Evolutionary conservation across 2,888 invertebrate genomes (phyloP).

Genomic region (Urechis unicinctus): DNA sequence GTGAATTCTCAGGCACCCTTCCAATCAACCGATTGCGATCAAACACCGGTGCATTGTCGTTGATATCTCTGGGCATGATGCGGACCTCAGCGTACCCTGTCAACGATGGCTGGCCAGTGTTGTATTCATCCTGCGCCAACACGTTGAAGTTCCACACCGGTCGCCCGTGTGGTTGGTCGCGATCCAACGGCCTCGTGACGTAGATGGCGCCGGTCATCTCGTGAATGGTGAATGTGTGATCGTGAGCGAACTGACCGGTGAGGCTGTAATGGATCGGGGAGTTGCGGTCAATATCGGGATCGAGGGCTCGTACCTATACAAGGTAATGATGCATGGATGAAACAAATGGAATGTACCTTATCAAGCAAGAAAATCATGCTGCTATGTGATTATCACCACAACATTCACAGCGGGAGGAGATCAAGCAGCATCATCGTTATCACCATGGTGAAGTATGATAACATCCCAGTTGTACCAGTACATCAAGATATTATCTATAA

Average conservation of each 20-base stretch:
- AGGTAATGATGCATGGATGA: too few species aligned
- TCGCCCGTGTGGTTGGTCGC: constrained; percentile 22
- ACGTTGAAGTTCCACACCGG: constrained; percentile 34
- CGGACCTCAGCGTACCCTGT: constrained; percentile 96
- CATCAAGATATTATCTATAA: too few species aligned
- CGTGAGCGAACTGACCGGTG: constrained; percentile 23
- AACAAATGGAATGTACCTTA: too few species aligned
- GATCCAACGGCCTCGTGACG: constrained; percentile 88
- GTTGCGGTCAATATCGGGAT: constrained; percentile 89
- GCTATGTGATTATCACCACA: too few species aligned
- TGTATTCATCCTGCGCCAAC: constrained; percentile 43
- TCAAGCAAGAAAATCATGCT: too few species aligned
- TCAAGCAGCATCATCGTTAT: too few species aligned
- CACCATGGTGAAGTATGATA: too few species aligned
- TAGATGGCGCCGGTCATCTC: constrained; percentile 97
- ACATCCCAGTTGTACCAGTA: too few species aligned
- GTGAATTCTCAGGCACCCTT: constrained; percentile 90
- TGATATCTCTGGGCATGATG: constrained; percentile 93
- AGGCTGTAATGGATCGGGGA: constrained; percentile 81
- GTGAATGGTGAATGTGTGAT: constrained; percentile 22
- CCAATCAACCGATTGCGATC: constrained; percentile 30
- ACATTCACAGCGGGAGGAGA: too few species aligned
- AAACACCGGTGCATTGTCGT: constrained; percentile 95
- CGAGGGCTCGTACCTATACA: constrained; percentile 85
- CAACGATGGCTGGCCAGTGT: constrained; percentile 50